phyloP scores from a whole-genome alignment of 2,888 invertebrate species.

The Drosophila siamana region DNA sequence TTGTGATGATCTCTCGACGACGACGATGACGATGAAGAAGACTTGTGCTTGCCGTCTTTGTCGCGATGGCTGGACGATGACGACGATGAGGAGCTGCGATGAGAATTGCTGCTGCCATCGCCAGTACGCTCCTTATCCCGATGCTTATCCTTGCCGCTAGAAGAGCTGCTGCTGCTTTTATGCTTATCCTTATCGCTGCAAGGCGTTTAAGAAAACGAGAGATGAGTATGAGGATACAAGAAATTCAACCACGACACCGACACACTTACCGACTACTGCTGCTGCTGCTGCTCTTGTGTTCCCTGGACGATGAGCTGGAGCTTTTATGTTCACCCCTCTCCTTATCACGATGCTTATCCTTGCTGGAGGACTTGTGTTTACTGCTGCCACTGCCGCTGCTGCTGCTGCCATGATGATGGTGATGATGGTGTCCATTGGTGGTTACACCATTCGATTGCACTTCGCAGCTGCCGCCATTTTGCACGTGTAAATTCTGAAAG shows the following conservation, averaged over 20 bases:
- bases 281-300: slow-evolving; percentile 85
- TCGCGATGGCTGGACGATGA: slow-evolving; percentile 83
- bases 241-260: neutral
- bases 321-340: slow-evolving; percentile 86
- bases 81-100: slow-evolving; percentile 70
- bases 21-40: slow-evolving; percentile 66
- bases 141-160: slow-evolving; percentile 84
- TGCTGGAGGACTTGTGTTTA: slow-evolving; percentile 89
- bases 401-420: slow-evolving; percentile 71
- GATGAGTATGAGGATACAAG: neutral
- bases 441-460: slow-evolving; percentile 90
- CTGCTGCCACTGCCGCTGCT: slow-evolving; percentile 86
- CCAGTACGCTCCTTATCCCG: slow-evolving; percentile 79
- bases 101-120: slow-evolving; percentile 72
- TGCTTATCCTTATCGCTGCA: slow-evolving; percentile 83
- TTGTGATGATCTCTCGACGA: slow-evolving; percentile 82
- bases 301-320: slow-evolving; percentile 83
- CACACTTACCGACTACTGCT: slow-evolving; percentile 80
- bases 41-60: slow-evolving; percentile 85
- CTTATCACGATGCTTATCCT: slow-evolving; percentile 86
- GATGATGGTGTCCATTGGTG: slow-evolving; percentile 89
- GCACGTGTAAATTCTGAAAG: slow-evolving; percentile 74
- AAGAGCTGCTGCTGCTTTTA: slow-evolving; percentile 85
- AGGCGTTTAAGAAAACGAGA: neutral
- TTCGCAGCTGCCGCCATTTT: slow-evolving; percentile 80